Evolutionary conservation across 2,888 invertebrate genomes (phyloP).

Genomic region (Drosophila kuntzei): DNA sequence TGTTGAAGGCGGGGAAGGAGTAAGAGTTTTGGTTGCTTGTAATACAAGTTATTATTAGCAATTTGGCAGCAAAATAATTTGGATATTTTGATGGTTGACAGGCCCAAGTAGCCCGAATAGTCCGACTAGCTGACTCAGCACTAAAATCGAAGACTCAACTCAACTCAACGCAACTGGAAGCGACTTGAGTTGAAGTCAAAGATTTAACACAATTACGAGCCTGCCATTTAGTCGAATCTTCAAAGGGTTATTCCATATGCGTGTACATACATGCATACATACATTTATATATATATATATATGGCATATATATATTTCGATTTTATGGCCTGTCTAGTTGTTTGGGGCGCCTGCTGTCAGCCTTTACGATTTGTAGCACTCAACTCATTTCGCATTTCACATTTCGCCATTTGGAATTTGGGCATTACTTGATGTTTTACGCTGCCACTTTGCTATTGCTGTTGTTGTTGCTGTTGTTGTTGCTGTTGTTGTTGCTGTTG

Average conservation of each 20-base stretch:
- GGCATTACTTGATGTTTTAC: slow-evolving; percentile 79
- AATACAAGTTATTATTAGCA: slow-evolving; percentile 81
- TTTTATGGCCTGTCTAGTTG: slow-evolving; percentile 72
- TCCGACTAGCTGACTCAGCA: slow-evolving; percentile 60
- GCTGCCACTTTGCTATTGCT: slow-evolving; percentile 65
- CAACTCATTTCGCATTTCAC: slow-evolving; percentile 71
- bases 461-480: slow-evolving; percentile 8
- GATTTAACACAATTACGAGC: slow-evolving; percentile 59
- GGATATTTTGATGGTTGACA: slow-evolving; percentile 70
- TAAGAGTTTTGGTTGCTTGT: slow-evolving; percentile 37
- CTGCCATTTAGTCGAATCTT: slow-evolving; percentile 35
- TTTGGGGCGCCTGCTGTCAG: slow-evolving; percentile 45
- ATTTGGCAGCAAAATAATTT: slow-evolving; percentile 77
- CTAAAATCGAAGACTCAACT: slow-evolving; percentile 49
- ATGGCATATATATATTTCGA: slow-evolving; percentile 13
- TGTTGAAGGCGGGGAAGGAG: neutral
- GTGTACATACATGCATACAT: slow-evolving; percentile 22
- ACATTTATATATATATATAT: slow-evolving; percentile 11
- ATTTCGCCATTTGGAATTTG: slow-evolving; percentile 63
- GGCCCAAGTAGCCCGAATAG: slow-evolving; percentile 14
- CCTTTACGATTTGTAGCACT: slow-evolving; percentile 79
- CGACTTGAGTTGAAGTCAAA: slow-evolving; percentile 29
- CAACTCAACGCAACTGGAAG: too few species aligned
- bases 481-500: slow-evolving; percentile 27
- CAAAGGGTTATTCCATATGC: slow-evolving; percentile 35